Base-by-base conservation (phyloP, 1,140 invertebrate species). In the Tribolium castaneum region DNA sequence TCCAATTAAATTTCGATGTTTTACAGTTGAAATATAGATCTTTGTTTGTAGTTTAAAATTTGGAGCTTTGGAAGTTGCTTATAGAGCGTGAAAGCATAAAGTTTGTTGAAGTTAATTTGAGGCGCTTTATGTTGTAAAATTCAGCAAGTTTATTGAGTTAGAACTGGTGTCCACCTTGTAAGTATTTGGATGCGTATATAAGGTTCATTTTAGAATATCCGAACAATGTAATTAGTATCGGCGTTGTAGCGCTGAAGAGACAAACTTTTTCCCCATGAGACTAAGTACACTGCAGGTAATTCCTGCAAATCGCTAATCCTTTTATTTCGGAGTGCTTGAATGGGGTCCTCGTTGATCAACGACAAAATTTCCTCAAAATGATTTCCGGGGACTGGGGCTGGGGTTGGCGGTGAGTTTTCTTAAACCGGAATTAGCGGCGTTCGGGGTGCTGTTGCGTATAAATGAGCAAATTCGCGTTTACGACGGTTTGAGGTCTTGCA, bases 291-390 rank as follows among this genome's bases (percentile, higher is more conserved):
- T 59, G 54, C 54, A 59, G 54, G 54, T 59, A 59, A 59, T 59
- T 59, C 54, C 54, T 59, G 54, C 54, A 59, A 59, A 59, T 25
- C 54, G 54, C 16, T 30, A 59, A 59, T 59, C 54, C 54, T 59
- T 59, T 59, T 59, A 59, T 52, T 52, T 52, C 19, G 10, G 54
- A 59, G 16, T 25, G 16, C 54, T 30, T 30, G 16, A 59, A 59
- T 30, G 25, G 16, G 39, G 39, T 2, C 16, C 54, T 22, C 54
- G 16, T 52, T 52, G 13, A 14, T 52, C 51, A 52, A 52, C 51
- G 54, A 59, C 54, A 59, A 59, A 59, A 30, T 59, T 59, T 9
- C n/a, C 39, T 45, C 7, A 9, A 10, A 45, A n/a, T 45, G 39
- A 45, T 45, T 45, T 45, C 39, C 39, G 39, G 39, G 9, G 39